Base-by-base conservation (phyloP, 2,888 invertebrate species). In the Liodrosophila aerea region DNA sequence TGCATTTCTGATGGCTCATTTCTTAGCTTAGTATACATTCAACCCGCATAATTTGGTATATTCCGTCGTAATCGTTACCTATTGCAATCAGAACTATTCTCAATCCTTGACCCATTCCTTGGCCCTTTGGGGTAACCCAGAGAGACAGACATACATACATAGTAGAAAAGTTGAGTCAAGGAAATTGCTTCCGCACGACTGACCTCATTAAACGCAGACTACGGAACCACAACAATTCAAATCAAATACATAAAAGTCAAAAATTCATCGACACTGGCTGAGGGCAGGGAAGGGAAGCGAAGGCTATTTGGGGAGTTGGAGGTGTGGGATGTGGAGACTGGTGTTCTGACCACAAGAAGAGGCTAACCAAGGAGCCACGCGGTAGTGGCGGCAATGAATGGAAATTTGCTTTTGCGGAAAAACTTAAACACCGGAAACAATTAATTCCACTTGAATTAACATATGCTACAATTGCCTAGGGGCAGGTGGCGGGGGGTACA, bases 371-470 rank as follows among this genome's bases (percentile, higher is more conserved):
- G 72, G 67, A 73, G 73, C 65, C 63, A 54, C 51, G 58, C 54
- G 16, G 39, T 22, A 47, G 65, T 45, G 64, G 30, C 44, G 49
- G 60, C 80, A 62, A 59, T 68, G 77, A 81, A 81, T 75, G 80
- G 65, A 85, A 85, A 83, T 85, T 85, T 76, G 85, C 83, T 71
- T 22, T 82, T 80, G 80, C 81, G 82, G 87, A 86, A 86, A 87
- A 87, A 87, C 87, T 87, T 87, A 88, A 88, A 87, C 86, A 88
- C 88, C 87, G 88, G 88, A 88, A 88, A 87, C 87, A 86, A 88
- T 88, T 88, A 88, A 87, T 88, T 88, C 88, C 87, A 88, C 86
- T 87, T 87, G 88, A 88, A 88, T 88, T 88, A 88, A 88, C 87
- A 88, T 87, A 88, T 87, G 82, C 74, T 68, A 64, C 67, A 72